A percentile compares a stretch with the other conserved stretches of the same genome.
Conservation (phyloP, 2,888 invertebrate species). For the Bellardia bayeri region DNA sequence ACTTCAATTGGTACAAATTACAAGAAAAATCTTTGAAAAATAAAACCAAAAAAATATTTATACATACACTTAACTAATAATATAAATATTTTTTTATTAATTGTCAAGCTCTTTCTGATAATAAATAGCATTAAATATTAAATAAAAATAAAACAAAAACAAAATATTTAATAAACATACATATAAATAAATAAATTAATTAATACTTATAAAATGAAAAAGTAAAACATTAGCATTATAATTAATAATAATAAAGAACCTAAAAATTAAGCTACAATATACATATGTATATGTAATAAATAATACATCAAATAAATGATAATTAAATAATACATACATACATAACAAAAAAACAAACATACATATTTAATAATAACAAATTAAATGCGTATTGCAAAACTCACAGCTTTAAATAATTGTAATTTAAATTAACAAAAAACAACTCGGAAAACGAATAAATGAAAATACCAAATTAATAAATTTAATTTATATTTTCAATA, state of each 20-base stretch:
- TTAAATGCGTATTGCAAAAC: conserved; percentile 78
- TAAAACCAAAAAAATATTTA: conserved; percentile 63
- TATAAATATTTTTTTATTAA: conserved; percentile 73
- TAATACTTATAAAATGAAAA: conserved; percentile 30
- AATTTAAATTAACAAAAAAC: conserved; percentile 64
- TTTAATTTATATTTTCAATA: conserved; percentile 24
- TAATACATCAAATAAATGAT: conserved; percentile 46
- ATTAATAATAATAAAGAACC: conserved; percentile 46
- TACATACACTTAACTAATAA: conserved; percentile 75
- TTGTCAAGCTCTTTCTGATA: conserved; percentile 74
- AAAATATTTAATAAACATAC: conserved; percentile 30
- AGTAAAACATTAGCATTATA: conserved; percentile 51
- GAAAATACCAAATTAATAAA: conserved; percentile 11
- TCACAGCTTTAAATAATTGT: conserved; percentile 82
- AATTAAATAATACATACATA: conserved; percentile 41
- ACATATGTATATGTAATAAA: conserved; percentile 44
- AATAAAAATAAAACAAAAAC: conserved; percentile 26
- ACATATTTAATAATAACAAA: conserved; percentile 45
- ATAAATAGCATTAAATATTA: conserved; percentile 70
- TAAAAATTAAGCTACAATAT: conserved; percentile 72
- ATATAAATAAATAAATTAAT: conserved; percentile 43
- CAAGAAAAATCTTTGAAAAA: conserved; percentile 50
- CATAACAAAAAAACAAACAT: conserved; percentile 47
- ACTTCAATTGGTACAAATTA: conserved; percentile 75
- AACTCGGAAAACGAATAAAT: conserved; percentile 74